Evolutionary conservation across 2,113 vertebrate species (phyloP), one percentile per base, ranked within the genome.

Genomic region (Lycaon pictus): DNA sequence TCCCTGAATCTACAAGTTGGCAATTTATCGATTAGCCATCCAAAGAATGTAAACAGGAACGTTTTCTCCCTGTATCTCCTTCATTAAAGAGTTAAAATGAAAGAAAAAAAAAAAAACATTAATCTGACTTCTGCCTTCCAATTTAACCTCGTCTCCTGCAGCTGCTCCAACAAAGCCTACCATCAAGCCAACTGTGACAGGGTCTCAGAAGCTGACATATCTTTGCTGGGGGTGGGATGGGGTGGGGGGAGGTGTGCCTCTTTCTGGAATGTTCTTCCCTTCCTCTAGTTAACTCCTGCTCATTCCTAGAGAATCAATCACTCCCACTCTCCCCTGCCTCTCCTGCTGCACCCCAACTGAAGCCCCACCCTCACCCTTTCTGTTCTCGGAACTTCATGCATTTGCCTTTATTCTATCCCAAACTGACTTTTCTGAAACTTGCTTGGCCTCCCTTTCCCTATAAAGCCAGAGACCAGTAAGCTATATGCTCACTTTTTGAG

Each of bases 1-100:
- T 65, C 20, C 12, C 35, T 35, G 43, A 94, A 80, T 90, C 63
- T 92, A 11, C 72, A 92, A 53, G 15, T 65, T 89, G 95, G 3
- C 76, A 80, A 76, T 85, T 87, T 95, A 94, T 58, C 95, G 72
- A 69, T 74, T 16, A 80, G 27, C 37, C 89, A 35, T 79, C 67
- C 29, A 84, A 60, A 74, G 58, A 63, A 56, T 83, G 65, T 53
- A 69, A 92, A 84, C 35, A n/a, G 29, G 67, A 65, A 69, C 27
- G 2, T 89, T 51, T 35, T 90, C 58, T 32, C 32, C n/a, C 37
- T 48, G 7, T 12, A 37, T 53, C 56, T 86, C 32, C 11, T 87
- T 67, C 87, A 62, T 27, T n/a, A 69, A 86, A 29, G 27, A 90
- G 53, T 72, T 29, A 37, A 60, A 23, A 69, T 77, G 77, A 93